Conservation (phyloP, 2,113 vertebrate genomes). For the Hucho hucho region DNA sequence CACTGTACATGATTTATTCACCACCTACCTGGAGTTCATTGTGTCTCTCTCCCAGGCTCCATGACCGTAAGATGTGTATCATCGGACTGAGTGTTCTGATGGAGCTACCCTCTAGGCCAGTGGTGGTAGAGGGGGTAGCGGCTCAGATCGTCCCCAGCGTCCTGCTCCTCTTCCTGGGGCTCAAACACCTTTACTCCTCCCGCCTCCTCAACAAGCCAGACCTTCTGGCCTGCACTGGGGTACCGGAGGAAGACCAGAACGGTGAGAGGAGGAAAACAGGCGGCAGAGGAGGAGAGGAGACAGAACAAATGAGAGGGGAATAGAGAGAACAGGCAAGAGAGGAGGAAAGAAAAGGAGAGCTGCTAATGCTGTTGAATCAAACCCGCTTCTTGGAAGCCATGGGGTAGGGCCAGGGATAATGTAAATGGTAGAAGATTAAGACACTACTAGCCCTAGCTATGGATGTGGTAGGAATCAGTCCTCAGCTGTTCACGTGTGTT, state of each 20-base stretch:
- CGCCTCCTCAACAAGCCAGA: slow-evolving; percentile 82
- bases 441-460: too few relatives aligned
- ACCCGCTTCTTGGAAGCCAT: too few relatives aligned
- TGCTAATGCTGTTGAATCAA: too few relatives aligned
- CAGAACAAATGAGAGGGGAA: not conserved
- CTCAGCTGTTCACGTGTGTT: too few relatives aligned
- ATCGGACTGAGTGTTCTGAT: slow-evolving; percentile 93
- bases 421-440: too few relatives aligned
- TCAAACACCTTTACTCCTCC: slow-evolving; percentile 90
- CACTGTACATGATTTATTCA: not conserved
- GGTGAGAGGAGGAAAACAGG: slow-evolving; percentile 71
- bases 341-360: not conserved
- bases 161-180: slow-evolving; percentile 92
- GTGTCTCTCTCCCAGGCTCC: slow-evolving; percentile 74
- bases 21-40: not conserved
- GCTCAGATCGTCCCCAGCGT: slow-evolving; percentile 91
- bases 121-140: slow-evolving; percentile 81
- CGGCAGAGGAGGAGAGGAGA: not conserved
- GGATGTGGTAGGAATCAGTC: too few relatives aligned
- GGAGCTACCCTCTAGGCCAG: slow-evolving; percentile 86
- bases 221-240: slow-evolving; percentile 69
- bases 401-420: too few relatives aligned
- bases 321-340: not conserved
- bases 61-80: slow-evolving; percentile 97
- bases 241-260: slow-evolving; percentile 84